Percentiles rank a stretch among this genome's conserved stretches.
phyloP scores from a whole-genome alignment of 2,888 invertebrate genomes.

The Lagria hirta region DNA sequence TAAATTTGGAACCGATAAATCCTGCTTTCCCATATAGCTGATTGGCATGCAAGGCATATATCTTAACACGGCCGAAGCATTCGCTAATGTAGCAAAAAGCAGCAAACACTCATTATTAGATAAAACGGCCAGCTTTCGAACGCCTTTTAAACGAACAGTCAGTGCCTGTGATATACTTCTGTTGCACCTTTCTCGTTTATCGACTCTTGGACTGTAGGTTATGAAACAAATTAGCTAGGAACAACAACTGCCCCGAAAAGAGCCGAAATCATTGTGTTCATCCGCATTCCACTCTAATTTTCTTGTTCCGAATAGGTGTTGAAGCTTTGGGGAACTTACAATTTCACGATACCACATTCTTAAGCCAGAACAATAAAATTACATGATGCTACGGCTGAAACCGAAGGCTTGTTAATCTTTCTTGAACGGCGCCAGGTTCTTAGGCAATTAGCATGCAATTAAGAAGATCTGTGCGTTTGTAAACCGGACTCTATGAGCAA shows the following conservation, averaged over 20 bases:
- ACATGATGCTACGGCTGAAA: constrained; percentile 30
- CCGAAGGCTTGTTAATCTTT: constrained; percentile 21
- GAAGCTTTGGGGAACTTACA: constrained; percentile 9
- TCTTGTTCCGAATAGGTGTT: constrained; percentile 3
- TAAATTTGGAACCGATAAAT: too few relatives aligned
- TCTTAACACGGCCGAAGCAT: constrained; percentile 17
- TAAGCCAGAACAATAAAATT: constrained; percentile 32
- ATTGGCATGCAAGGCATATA: constrained; percentile 17
- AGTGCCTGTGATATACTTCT: neutral
- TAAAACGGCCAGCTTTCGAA: constrained; percentile 15
- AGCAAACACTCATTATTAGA: constrained; percentile 13
- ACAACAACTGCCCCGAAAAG: too few relatives aligned
- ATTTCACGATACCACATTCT: constrained; percentile 18
- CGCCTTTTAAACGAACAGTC: constrained; percentile 11
- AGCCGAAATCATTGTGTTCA: too few relatives aligned
- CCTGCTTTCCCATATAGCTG: too few relatives aligned
- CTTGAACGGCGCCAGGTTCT: constrained; percentile 18
- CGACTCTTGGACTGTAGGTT: too few relatives aligned
- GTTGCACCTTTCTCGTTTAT: too few relatives aligned
- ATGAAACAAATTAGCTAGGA: too few relatives aligned
- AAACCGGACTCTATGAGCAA: constrained; percentile 6
- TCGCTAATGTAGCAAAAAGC: constrained; percentile 21
- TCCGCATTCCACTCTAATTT: constrained; percentile 10
- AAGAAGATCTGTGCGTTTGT: constrained; percentile 14
- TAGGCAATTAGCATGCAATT: constrained; percentile 23